These are phyloP conservation scores for Pterocles orientalis DNA, from an alignment of 2,113 vertebrate genomes.

Conservation along the genomic window DNA sequence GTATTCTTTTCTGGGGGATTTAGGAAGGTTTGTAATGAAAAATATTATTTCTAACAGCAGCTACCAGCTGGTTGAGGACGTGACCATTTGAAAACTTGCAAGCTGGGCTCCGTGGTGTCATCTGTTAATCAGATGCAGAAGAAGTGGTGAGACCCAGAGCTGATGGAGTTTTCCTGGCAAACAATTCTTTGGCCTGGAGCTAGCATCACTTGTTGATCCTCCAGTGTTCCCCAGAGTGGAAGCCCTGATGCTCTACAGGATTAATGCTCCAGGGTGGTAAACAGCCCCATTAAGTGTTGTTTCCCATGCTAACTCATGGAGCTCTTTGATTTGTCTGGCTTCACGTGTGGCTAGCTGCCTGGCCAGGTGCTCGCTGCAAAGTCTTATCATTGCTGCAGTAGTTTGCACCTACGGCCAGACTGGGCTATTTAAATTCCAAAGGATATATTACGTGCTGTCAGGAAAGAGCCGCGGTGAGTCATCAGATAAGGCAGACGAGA, in stretches of 20 bases:
- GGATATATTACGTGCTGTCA: neutral
- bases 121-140: neutral
- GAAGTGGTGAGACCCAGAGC: neutral
- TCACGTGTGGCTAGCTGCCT: neutral
- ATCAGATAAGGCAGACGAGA: neutral
- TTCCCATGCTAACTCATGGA: neutral
- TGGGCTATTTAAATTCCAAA: neutral
- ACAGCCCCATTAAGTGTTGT: neutral
- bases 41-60: neutral
- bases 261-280: neutral
- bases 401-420: neutral
- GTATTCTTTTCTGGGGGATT: neutral
- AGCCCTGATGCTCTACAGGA: neutral
- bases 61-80: neutral
- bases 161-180: neutral
- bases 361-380: neutral
- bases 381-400: neutral
- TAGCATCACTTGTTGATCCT: neutral
- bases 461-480: neutral
- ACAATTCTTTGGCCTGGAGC: neutral
- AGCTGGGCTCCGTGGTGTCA: neutral
- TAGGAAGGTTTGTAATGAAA: neutral
- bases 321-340: neutral
- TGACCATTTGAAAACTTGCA: neutral
- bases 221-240: neutral